Base-by-base conservation (phyloP, 1,140 invertebrate species). In the Penaeus chinensis region DNA sequence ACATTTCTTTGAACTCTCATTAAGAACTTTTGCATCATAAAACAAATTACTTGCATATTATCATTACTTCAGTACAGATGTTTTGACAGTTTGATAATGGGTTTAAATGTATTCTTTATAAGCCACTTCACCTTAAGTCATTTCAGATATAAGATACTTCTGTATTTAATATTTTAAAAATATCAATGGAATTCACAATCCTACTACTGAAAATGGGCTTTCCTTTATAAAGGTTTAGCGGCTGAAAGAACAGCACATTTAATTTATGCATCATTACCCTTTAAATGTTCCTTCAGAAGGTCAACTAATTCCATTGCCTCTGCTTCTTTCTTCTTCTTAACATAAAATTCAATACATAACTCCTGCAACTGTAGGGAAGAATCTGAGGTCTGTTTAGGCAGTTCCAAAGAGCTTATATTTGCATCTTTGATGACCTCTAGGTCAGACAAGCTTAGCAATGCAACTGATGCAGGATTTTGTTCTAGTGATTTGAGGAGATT, bases 241-340 rank as follows among this genome's bases (percentile, higher is more conserved):
- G 60, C 62, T 76, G 32, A 76, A 84, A 42, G 65, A 42, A 32
- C 24, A 24, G n/a, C 54, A 76, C 82, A 24, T 69, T 82, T 69
- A 24, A 54, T 27, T 85, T 78, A 85, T 60, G 77, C 24, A 76
- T 87, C 81, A 87, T 87, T 82, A 3, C 86, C 80, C 54, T 82
- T 82, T 60, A 82, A 77, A 60, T 87, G 80, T 63, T 87, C 86
- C 47, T 91, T 88, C 13, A 89, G 60, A n/a, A 82, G 76, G 16
- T 88, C 88, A 42, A 85, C 90, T 74, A 85, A 78, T 85, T 85
- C 89, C 62, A 85, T 77, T 63, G 83, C 89, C 66, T 90, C 90
- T 54, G 69, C 78, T 54, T 85, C 87, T 89, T 89, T 89, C 27
- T 86, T 86, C 47, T 90, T 90, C 85, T 90, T 88, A 19, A 89